phyloP scores from a whole-genome alignment of 2,113 vertebrate genomes.

The Sigmodon hispidus region DNA sequence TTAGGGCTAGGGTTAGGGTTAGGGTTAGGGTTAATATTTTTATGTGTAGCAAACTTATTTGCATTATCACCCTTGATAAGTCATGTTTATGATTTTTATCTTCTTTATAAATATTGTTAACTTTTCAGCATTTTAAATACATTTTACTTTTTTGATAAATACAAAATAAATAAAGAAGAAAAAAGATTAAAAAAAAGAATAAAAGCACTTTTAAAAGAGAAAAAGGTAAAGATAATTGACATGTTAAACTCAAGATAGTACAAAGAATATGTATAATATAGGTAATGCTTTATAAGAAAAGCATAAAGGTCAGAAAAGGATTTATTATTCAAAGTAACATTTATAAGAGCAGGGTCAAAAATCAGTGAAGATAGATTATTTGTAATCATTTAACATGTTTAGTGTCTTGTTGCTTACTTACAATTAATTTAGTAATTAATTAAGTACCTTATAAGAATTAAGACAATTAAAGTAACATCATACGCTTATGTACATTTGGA shows the following conservation, averaged over 20 bases:
- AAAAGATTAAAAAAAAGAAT: not conserved
- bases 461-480: not conserved
- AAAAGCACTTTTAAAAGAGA: not conserved
- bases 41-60: too few relatives aligned
- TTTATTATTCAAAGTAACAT: constrained; percentile 24
- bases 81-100: too few relatives aligned
- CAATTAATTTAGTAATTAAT: not conserved
- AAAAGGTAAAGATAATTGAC: not conserved
- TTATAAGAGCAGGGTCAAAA: not conserved
- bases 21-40: too few relatives aligned
- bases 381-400: not conserved
- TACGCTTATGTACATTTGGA: not conserved
- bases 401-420: not conserved
- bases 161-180: too few relatives aligned
- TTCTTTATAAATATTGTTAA: too few relatives aligned
- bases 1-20: too few relatives aligned
- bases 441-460: not conserved
- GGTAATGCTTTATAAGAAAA: not conserved
- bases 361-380: not conserved
- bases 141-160: too few relatives aligned
- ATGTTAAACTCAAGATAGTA: not conserved
- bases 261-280: not conserved
- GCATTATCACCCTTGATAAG: too few relatives aligned
- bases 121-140: too few relatives aligned
- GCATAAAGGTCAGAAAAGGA: not conserved